Percentiles rank a stretch among this genome's conserved stretches.
Evolutionary conservation across 2,797 vertebrate genomes (phyloP).

Genomic region (Gadopsis marmoratus): DNA sequence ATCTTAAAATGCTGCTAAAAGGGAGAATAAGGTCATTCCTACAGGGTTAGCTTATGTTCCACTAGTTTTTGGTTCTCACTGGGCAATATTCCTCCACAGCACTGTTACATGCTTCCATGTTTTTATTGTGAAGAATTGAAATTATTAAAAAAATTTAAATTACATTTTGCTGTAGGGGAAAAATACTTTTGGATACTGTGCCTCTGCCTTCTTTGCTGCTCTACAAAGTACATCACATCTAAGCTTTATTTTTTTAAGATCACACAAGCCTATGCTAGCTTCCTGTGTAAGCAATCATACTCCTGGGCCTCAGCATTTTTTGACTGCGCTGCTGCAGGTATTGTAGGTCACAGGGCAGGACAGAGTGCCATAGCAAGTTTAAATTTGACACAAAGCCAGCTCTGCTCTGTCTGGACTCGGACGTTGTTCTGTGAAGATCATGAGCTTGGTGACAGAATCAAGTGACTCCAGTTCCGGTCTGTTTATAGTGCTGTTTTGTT

Average conservation of each 20-base stretch:
- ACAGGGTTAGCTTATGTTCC: background rate
- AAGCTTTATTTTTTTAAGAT: slow-evolving; percentile 46
- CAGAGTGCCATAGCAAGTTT: slow-evolving; percentile 30
- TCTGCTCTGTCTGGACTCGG: slow-evolving; percentile 10
- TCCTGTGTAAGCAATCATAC: slow-evolving; percentile 45
- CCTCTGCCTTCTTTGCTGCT: slow-evolving; percentile 11
- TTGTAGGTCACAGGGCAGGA: slow-evolving; percentile 49
- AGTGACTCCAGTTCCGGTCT: slow-evolving; percentile 33
- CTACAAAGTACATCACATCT: slow-evolving; percentile 26
- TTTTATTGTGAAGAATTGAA: background rate
- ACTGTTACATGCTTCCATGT: background rate
- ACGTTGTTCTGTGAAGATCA: slow-evolving; percentile 18
- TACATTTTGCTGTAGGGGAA: background rate
- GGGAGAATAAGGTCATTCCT: background rate
- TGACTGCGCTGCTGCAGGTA: slow-evolving; percentile 45
- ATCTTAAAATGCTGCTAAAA: background rate
- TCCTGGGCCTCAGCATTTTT: slow-evolving; percentile 58
- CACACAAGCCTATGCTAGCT: slow-evolving; percentile 9
- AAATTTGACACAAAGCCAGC: slow-evolving; percentile 44
- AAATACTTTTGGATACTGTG: background rate
- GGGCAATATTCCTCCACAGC: background rate
- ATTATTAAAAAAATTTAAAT: background rate
- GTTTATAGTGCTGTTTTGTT: slow-evolving; percentile 17
- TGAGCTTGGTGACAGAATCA: slow-evolving; percentile 26
- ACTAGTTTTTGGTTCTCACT: background rate